Conservation (phyloP, 2,797 vertebrate genomes). For the Neosalanx taihuensis region DNA sequence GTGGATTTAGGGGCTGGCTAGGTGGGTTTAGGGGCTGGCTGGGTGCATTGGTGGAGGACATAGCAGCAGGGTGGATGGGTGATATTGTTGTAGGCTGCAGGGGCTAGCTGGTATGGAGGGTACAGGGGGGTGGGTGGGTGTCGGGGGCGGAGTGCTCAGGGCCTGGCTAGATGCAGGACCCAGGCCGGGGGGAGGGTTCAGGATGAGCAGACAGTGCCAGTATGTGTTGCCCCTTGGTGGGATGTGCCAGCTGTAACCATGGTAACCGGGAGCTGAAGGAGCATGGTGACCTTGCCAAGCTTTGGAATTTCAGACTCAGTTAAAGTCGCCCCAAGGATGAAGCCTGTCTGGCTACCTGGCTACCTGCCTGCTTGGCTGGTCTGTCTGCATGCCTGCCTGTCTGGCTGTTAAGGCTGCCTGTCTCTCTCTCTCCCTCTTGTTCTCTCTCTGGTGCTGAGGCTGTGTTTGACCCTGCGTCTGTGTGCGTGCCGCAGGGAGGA, state of each 20-base stretch:
- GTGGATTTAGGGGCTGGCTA: too few relatives aligned
- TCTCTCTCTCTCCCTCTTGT: background rate
- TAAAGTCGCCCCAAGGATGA: conserved; percentile 11
- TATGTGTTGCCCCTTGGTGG: conserved; percentile 20
- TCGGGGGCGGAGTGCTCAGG: too few relatives aligned
- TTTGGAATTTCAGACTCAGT: conserved; percentile 21
- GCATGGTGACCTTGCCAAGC: conserved; percentile 28
- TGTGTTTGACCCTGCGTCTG: conserved; percentile 5
- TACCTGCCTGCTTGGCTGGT: background rate
- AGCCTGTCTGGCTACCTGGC: conserved; percentile 21
- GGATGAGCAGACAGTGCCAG: conserved; percentile 21
- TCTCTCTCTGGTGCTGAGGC: conserved; percentile 18
- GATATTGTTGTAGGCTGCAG: too few relatives aligned
- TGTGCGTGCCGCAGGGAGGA: conserved; percentile 69
- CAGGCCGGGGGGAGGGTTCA: conserved; percentile 14
- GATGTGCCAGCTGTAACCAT: conserved; percentile 29
- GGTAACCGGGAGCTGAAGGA: conserved; percentile 13
- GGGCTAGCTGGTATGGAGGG: too few relatives aligned
- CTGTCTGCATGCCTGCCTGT: background rate
- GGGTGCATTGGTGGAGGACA: too few relatives aligned
- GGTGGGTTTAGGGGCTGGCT: too few relatives aligned
- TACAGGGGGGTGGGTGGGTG: too few relatives aligned
- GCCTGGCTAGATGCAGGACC: too few relatives aligned
- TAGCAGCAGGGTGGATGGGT: too few relatives aligned
- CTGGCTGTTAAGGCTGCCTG: background rate